Percentiles rank a stretch among this genome's conserved stretches.
These are phyloP conservation scores for Synergus umbraculus DNA, from an alignment of 2,888 invertebrate species.

Conservation along the genomic window DNA sequence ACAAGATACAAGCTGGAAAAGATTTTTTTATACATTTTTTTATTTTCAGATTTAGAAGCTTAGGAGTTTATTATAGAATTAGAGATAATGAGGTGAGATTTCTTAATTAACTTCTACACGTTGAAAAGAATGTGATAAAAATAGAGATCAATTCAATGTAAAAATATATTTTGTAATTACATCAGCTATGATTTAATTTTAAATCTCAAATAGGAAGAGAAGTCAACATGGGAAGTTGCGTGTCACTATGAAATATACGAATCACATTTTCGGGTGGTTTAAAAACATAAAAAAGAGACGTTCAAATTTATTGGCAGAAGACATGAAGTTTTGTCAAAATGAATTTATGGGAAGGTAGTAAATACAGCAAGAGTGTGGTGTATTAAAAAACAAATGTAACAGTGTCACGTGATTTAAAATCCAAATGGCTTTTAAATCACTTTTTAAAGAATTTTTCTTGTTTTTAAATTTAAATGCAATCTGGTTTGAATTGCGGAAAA, in stretches of 20 bases:
- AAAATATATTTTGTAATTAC: not conserved
- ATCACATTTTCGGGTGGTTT: not conserved
- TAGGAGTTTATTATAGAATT: not conserved
- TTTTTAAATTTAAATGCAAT: not conserved
- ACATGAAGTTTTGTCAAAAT: slow-evolving; percentile 2
- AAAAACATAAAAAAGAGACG: not conserved
- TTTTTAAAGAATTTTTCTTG: not conserved
- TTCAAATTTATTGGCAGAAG: not conserved
- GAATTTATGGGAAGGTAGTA: not conserved
- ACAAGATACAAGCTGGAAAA: not conserved
- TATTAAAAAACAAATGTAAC: not conserved
- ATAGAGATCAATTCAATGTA: not conserved
- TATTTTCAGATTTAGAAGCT: not conserved
- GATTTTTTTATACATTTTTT: not conserved
- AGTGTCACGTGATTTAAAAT: not conserved
- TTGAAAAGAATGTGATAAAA: not conserved
- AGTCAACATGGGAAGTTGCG: not conserved
- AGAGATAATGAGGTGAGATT: slow-evolving; percentile 10
- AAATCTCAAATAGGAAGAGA: not conserved
- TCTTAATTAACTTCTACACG: not conserved
- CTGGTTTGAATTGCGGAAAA: not conserved
- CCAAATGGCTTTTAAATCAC: not conserved
- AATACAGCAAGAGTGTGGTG: not conserved
- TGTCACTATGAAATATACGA: not conserved
- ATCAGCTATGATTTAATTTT: not conserved